Evolutionary conservation across 1,140 invertebrate species (phyloP), one percentile per base, ranked within the genome.

Genomic region (Drosophila ficusphila): DNA sequence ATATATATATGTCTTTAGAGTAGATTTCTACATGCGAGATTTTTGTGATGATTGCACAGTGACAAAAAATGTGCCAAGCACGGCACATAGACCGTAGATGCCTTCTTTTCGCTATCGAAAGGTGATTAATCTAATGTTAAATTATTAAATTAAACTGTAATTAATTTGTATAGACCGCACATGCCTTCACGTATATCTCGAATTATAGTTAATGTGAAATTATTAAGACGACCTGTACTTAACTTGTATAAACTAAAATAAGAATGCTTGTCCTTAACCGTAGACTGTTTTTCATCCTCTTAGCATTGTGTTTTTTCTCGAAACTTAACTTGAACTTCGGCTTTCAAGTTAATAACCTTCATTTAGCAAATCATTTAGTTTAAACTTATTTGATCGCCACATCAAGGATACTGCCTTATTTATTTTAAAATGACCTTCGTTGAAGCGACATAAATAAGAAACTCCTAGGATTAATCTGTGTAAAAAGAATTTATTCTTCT

Each of bases 1-100:
- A 5, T n/a, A 47, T 12, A 8, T 33, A 51, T 7, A 31, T 33
- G 3, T 65, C 65, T 42, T 8, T 65, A 65, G 58, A 4, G 19
- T 61, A 61, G 12, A 39, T 25, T 29, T 21, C n/a, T 52, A 65
- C 33, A 31, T 42, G 34, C 25, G 46, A 67, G 27, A 67, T 52
- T 49, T 12, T 41, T 56, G 52, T 57, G 54, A 41, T 51, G 60
- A 49, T 58, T 65, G 57, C 62, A 61, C 31, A 67, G 62, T 41
- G 25, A 64, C 61, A 16, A 16, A 21, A 21, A 65, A 67, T 67
- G 62, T 67, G 60, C 62, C 62, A 67, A 65, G 62, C 62, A 67
- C 62, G 47, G 60, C 36, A 25, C 49, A 29, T 48, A 56, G 41
- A 56, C 8, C 52, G 8, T 21, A 49, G 7, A 53, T 34, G 47